phyloP scores from a whole-genome alignment of 2,113 vertebrate genomes.

The Agapornis roseicollis region DNA sequence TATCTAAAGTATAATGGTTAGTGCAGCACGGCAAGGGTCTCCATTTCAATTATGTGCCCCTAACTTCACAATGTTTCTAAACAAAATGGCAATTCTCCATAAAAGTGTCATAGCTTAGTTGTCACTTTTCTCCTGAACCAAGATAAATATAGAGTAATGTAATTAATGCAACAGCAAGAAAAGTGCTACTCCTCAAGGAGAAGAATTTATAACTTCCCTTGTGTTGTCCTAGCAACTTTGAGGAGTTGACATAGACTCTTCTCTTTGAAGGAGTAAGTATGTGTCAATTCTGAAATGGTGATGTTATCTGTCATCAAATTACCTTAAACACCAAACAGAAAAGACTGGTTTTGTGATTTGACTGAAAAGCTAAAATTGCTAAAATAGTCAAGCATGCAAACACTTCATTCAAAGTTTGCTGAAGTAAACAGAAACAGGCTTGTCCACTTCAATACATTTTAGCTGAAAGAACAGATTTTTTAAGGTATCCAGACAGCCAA shows the following conservation, averaged over 20 bases:
- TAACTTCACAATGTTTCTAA: neutral
- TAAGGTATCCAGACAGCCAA: neutral
- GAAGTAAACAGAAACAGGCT: neutral
- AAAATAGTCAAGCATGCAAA: neutral
- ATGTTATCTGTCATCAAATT: neutral
- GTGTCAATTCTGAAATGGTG: neutral
- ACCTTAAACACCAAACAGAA: neutral
- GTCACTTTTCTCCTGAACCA: neutral
- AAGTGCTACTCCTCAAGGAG: neutral
- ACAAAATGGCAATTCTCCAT: neutral
- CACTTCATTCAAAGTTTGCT: neutral
- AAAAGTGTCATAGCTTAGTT: neutral
- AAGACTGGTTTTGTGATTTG: neutral
- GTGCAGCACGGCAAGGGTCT: neutral
- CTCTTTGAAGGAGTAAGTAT: neutral
- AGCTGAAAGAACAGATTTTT: neutral
- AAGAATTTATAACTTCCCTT: neutral
- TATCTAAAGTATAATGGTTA: neutral
- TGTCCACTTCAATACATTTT: neutral
- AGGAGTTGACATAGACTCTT: neutral
- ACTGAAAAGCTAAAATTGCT: neutral
- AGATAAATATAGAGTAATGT: neutral
- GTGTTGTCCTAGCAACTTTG: slow-evolving; percentile 25
- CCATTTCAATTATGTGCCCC: neutral
- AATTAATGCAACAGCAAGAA: slow-evolving; percentile 6